Conservation (phyloP, 2,888 invertebrate species). For the Amitus sp. region DNA sequence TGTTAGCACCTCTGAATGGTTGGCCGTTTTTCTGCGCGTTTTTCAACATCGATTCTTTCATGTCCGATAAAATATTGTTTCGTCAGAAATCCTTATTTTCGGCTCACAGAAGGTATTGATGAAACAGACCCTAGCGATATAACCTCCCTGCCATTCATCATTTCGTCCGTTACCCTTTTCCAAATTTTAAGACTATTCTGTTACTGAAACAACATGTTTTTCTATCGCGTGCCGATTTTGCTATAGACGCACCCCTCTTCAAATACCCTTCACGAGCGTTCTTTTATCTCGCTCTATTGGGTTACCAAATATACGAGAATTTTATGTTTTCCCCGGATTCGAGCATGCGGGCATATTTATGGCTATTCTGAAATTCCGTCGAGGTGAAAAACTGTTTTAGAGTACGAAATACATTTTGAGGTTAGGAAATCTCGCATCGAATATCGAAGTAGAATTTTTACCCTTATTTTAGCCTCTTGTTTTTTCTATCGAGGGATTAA, state of each 20-base stretch:
- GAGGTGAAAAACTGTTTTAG: too few species aligned
- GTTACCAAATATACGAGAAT: slow-evolving; percentile 47
- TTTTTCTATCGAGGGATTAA: too few species aligned
- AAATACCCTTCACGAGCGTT: slow-evolving; percentile 36
- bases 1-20: slow-evolving; percentile 26
- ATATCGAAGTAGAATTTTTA: too few species aligned
- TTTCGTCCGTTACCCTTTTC: slow-evolving; percentile 27
- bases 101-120: background rate
- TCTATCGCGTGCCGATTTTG: slow-evolving; percentile 44
- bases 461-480: too few species aligned
- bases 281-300: slow-evolving; percentile 46
- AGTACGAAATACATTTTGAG: too few species aligned
- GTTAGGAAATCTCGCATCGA: too few species aligned
- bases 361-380: slow-evolving; percentile 59
- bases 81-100: too few species aligned
- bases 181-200: slow-evolving; percentile 36
- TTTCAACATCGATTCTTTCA: background rate
- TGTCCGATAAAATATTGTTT: too few species aligned
- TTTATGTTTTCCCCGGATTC: slow-evolving; percentile 51
- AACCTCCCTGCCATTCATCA: slow-evolving; percentile 12
- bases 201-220: slow-evolving; percentile 53
- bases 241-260: slow-evolving; percentile 32
- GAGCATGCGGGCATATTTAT: slow-evolving; percentile 64
- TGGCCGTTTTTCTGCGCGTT: background rate
- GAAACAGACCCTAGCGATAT: slow-evolving; percentile 12